phyloP scores from a whole-genome alignment of 2,888 invertebrate species.

The Amphipyra tragopoginis region DNA sequence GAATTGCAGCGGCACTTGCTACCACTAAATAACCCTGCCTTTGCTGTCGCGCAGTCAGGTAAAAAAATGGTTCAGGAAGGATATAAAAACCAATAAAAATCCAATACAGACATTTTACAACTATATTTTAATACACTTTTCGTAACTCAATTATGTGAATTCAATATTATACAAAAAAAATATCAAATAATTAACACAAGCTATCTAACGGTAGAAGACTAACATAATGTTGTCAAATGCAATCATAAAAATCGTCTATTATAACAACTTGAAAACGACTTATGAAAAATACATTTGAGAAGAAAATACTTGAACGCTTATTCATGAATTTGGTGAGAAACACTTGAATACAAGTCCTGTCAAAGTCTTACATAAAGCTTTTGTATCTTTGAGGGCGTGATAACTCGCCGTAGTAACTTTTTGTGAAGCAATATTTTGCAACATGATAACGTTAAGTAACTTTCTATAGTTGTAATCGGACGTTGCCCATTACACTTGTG shows the following conservation, averaged over 20 bases:
- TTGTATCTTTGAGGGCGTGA: too few relatives aligned
- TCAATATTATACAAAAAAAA: constrained; percentile 84
- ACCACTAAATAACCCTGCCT: too few relatives aligned
- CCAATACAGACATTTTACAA: constrained; percentile 71
- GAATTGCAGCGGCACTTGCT: too few relatives aligned
- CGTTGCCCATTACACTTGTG: too few relatives aligned
- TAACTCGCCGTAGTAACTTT: too few relatives aligned
- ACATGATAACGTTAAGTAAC: too few relatives aligned
- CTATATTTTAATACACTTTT: constrained; percentile 87
- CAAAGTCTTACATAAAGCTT: too few relatives aligned
- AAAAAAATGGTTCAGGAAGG: neutral
- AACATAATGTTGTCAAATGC: constrained; percentile 74
- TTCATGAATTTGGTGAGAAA: too few relatives aligned
- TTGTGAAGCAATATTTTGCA: too few relatives aligned
- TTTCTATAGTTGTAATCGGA: too few relatives aligned
- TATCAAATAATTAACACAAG: constrained; percentile 82
- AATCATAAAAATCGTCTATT: constrained; percentile 66
- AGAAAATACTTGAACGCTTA: constrained; percentile 33
- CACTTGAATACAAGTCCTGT: too few relatives aligned
- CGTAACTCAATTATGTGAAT: constrained; percentile 84
- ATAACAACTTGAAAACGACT: constrained; percentile 46
- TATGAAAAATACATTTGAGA: constrained; percentile 42
- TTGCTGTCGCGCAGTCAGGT: too few relatives aligned
- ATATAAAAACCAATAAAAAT: constrained; percentile 55
- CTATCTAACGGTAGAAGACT: constrained; percentile 74